phyloP scores from a whole-genome alignment of 1,140 invertebrate genomes.

The Bombus confusus region DNA sequence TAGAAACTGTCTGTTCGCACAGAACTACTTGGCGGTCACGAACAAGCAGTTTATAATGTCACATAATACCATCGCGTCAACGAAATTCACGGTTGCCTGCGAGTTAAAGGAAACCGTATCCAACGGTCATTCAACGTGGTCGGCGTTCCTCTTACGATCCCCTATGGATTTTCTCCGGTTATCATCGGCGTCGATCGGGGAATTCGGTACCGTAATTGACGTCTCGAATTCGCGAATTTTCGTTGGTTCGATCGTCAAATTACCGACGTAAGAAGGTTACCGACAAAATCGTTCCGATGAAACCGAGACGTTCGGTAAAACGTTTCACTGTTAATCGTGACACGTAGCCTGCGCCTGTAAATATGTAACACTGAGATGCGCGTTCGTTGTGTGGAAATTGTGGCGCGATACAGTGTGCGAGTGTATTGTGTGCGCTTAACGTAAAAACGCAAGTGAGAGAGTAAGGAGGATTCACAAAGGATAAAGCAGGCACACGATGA shows the following conservation, averaged over 20 bases:
- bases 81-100: constrained; percentile 26
- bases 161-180: constrained; percentile 45
- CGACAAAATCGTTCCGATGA: not conserved
- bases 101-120: constrained; percentile 20
- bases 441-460: not conserved
- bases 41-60: constrained; percentile 57
- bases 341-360: constrained; percentile 5
- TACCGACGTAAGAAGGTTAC: constrained; percentile 32
- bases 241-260: constrained; percentile 14
- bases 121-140: not conserved
- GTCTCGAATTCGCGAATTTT: constrained; percentile 8
- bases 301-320: not conserved
- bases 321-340: no score
- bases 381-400: not conserved
- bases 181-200: not conserved
- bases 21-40: constrained; percentile 16
- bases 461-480: not conserved
- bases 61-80: constrained; percentile 43
- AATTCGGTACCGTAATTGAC: not conserved
- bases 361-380: constrained; percentile 3
- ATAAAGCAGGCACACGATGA: not conserved
- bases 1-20: not conserved
- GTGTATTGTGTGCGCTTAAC: not conserved
- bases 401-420: not conserved
- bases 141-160: constrained; percentile 9